Base-by-base conservation (phyloP, 2,797 vertebrate genomes). In the Hirundo rustica region DNA sequence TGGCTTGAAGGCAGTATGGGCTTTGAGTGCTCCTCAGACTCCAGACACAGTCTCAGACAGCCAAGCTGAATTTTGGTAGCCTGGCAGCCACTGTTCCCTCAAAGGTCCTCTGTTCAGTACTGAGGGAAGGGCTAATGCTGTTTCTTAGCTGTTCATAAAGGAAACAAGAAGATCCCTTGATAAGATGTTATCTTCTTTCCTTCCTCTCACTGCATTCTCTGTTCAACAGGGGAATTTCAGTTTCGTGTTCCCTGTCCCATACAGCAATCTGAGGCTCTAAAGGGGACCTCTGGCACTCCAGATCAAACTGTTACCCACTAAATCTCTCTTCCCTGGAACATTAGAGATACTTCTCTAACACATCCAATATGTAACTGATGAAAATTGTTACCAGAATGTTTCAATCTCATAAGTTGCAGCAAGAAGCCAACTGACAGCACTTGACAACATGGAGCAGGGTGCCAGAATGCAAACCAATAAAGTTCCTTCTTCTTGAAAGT, bases 371-470 rank as follows among this genome's bases (percentile, higher is more conserved):
- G 70, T 62, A 88, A 62, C 82, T 70, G 70, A 68, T 64, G 65
- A 78, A 88, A 96, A 81, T 84, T 65, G 75, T 66, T 84, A 92
- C 93, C 85, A 93, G 93, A 93, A 92, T 76, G 89, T 93, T 96
- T 92, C 85, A 89, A 50, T 91, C 74, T 88, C 91, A 22, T 66
- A 80, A 92, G 72, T 77, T 89, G 74, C 78, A 96, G 91, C 80
- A 74, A 89, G 87, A 83, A 92, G 93, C 93, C 95, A 93, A 94
- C 73, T 93, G 94, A 96, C 92, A 96, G 94, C 88, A 84, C 95
- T 96, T 95, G 92, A 93, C 91, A 94, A 89, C 88, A 53, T 4
- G 16, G 77, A 95, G 48, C 62, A 27, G 8, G 7, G 83, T 88
- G 95, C 92, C 94, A 93, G 76, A 92, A 95, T 17, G 48, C 88